These are phyloP conservation scores for Lasioglossum calceatum DNA, from an alignment of 2,888 invertebrate species.

Conservation along the genomic window DNA sequence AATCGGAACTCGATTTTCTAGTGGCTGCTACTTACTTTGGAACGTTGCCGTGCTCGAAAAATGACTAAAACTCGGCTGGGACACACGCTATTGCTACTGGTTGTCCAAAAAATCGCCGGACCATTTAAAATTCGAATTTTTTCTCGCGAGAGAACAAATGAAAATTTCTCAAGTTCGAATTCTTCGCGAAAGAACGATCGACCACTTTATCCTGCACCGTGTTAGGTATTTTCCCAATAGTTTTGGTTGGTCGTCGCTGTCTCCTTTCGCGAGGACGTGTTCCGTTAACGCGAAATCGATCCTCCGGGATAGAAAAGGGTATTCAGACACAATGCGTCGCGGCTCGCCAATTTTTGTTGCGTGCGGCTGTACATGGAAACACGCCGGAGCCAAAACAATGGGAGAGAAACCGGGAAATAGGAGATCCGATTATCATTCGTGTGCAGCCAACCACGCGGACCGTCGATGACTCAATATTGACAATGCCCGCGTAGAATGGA, in stretches of 20 bases:
- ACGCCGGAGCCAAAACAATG: constrained; percentile 28
- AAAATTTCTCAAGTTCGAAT: background rate
- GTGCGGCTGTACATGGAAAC: constrained; percentile 9
- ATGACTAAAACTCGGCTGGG: background rate
- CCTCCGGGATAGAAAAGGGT: background rate
- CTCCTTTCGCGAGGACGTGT: background rate
- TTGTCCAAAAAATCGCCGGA: background rate
- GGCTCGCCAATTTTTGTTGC: constrained; percentile 12
- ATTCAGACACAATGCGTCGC: background rate
- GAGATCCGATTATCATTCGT: constrained; percentile 42
- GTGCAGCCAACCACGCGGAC: constrained; percentile 10
- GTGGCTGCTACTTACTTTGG: background rate
- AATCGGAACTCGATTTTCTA: background rate
- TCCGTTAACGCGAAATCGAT: constrained; percentile 14
- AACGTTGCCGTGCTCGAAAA: background rate
- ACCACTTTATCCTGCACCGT: background rate
- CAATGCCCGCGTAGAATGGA: constrained; percentile 13
- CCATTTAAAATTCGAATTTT: background rate
- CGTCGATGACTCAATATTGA: constrained; percentile 28
- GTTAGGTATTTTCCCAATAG: background rate
- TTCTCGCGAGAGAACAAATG: background rate
- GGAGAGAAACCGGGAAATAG: constrained; percentile 10
- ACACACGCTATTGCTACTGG: background rate
- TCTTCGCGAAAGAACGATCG: no score
- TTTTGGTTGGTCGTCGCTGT: background rate